Evolutionary conservation across 2,888 invertebrate genomes (phyloP).

Genomic region (Leptinotarsa juncta): DNA sequence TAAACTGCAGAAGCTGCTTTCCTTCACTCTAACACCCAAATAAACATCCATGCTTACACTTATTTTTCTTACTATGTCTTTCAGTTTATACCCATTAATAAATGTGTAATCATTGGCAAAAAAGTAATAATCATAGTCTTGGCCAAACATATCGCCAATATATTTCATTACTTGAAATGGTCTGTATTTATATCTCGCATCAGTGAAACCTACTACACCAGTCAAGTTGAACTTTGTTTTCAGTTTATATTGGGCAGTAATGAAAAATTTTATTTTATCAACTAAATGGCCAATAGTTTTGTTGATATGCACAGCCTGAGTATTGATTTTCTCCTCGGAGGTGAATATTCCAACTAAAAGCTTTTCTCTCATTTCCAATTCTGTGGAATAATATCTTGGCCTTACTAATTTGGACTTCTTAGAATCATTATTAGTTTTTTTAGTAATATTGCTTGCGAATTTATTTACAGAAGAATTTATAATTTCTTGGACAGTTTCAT

Average conservation of each 20-base stretch:
- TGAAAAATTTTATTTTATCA: constrained; percentile 76
- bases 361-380: constrained; percentile 91
- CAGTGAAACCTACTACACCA: constrained; percentile 86
- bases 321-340: constrained; percentile 77
- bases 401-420: constrained; percentile 73
- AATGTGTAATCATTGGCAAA: constrained; percentile 87
- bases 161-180: constrained; percentile 92
- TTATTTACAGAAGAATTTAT: constrained; percentile 51
- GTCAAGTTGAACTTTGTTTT: constrained; percentile 61
- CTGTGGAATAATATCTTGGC: constrained; percentile 94
- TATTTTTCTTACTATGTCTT: constrained; percentile 78
- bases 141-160: constrained; percentile 87
- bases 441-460: constrained; percentile 47
- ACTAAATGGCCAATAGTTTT: constrained; percentile 86
- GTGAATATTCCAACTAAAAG: constrained; percentile 89
- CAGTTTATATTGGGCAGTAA: constrained; percentile 64
- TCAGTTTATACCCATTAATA: constrained; percentile 82
- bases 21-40: constrained; percentile 77
- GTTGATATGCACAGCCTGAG: constrained; percentile 86
- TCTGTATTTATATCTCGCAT: constrained; percentile 78
- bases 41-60: constrained; percentile 89
- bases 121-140: constrained; percentile 94
- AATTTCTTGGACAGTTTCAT: constrained; percentile 49
- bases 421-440: constrained; percentile 45
- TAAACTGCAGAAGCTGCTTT: constrained; percentile 76